These are phyloP conservation scores for Oryzias sinensis DNA, from an alignment of 2,797 vertebrate species.

Conservation along the genomic window DNA sequence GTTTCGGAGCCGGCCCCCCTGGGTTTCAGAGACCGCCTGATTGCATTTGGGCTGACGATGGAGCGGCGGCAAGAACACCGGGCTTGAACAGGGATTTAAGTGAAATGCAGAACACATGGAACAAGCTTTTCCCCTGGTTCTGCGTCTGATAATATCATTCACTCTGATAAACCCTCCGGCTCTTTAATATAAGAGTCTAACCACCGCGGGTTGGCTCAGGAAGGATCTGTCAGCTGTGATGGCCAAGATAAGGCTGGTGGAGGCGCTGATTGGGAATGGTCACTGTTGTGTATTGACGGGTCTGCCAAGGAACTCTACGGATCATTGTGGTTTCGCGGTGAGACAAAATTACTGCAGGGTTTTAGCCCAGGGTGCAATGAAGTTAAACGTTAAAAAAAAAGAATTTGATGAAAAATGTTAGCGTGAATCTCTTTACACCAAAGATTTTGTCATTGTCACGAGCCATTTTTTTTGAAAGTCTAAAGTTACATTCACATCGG, in stretches of 20 bases:
- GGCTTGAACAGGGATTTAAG: conserved; percentile 61
- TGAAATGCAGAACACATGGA: conserved; percentile 75
- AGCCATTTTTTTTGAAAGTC: no score
- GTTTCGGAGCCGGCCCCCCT: conserved; percentile 34
- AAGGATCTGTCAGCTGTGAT: conserved; percentile 61
- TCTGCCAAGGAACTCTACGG: conserved; percentile 36
- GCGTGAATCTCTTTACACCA: no score
- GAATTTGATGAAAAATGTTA: no score
- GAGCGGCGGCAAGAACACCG: conserved; percentile 53
- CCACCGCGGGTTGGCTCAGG: conserved; percentile 4
- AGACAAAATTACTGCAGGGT: conserved; percentile 55
- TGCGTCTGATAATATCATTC: conserved; percentile 62
- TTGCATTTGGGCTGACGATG: conserved; percentile 42
- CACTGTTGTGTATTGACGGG: conserved; percentile 5
- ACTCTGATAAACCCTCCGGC: conserved; percentile 3
- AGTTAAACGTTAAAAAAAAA: neutral
- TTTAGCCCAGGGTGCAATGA: conserved; percentile 32
- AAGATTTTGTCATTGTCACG: no score
- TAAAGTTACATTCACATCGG: no score
- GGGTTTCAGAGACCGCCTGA: conserved; percentile 43
- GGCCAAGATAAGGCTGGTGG: conserved; percentile 52
- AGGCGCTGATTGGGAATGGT: conserved; percentile 49
- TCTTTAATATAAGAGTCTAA: conserved; percentile 30
- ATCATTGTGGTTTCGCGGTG: conserved; percentile 48
- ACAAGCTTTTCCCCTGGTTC: conserved; percentile 52